Base-by-base conservation (phyloP, 1,140 invertebrate species). In the Zaprionus taronus region DNA sequence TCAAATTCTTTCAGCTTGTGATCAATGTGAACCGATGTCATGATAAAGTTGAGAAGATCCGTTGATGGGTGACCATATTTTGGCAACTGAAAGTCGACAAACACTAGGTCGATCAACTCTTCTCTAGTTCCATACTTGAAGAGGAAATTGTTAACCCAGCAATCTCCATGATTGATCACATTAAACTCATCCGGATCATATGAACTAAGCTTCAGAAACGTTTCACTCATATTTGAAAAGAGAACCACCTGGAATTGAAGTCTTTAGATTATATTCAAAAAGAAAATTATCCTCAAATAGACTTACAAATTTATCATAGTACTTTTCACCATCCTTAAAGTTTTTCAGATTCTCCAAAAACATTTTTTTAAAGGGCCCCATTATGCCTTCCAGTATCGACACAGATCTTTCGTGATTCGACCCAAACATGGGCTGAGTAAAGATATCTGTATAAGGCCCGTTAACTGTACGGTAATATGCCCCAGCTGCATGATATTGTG, bases 81-180 rank as follows among this genome's bases (percentile, higher is more conserved):
- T 2, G 71, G 64, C 36, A 77, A 49, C 22, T 90, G 85, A 78
- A 79, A 83, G 62, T 90, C 85, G 17, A 90, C 75, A n/a, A 90
- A 79, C 49, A 64, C 72, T 1, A 77, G 44, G 41, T 90, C 83
- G 4, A 65, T 17, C 1, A 83, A 31, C 75, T 94, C 93, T 3
- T 86, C 91, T 4, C 78, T 28, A 0, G 70, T 58, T 34, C 73
- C 72, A 67, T 93, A 92, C 68, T 92, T 85, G 58, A 95, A 95
- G 58, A 96, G 82, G 85, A 95, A 94, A 78, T 96, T 96, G 72
- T 95, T 95, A 0, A 94, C 84, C 95, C 95, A 96, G 15, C 93
- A 93, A 82, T 96, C 95, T 11, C 95, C 95, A 71, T 96, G 95
- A 81, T 94, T 95, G 17, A 96, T 90, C 4, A 95, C 95, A 74